Base-by-base conservation (phyloP, 2,888 invertebrate genomes). In the Exephanes ischioxanthus region DNA sequence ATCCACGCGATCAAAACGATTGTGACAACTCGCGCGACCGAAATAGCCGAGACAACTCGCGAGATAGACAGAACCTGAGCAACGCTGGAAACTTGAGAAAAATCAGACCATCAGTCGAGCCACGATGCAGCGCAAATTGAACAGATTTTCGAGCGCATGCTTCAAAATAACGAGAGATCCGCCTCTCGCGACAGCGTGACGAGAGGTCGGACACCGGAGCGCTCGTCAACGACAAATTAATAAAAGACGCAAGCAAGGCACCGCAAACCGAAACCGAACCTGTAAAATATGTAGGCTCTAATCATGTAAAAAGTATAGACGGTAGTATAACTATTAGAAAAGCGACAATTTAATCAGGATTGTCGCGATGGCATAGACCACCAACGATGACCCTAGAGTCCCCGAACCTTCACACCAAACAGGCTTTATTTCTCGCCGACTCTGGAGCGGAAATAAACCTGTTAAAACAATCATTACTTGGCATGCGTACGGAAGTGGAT, bases 331-430 rank as follows among this genome's bases (percentile, higher is more conserved):
- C 37, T 1, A 37, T 37, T 7, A 37, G 37, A 37, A 37, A 37
- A 37, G 37, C 37, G 7, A 37, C 37, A 14, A 73, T 67, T 9
- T 19, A 33, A 5, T 5, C 51, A n/a, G 75, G 70, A 11, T 7
- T 70, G 9, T 30, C 53, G 7, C 66, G 78, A 37, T 33, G 55
- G 26, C 67, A 45, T 5, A 77, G 55, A 14, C 71, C 72, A n/a
- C 67, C 72, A 22, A 72, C 71, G 14, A 77, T 77, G 1, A 26
- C 4, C 26, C 37, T 83, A 3, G 19, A 67, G n/a, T 67, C 68
- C 5, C 33, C 11, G 1, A 68, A 61, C 0, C 33, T 33, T 7
- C 7, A 7, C 7, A 37, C 1, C 1, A 9, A 37, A 37, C 37
- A 7, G 37, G 37, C 7, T 9, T 37, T 37, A 1, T 37, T 37